Base-by-base conservation (phyloP, 2,888 invertebrate species). In the Idaea dimidiata region DNA sequence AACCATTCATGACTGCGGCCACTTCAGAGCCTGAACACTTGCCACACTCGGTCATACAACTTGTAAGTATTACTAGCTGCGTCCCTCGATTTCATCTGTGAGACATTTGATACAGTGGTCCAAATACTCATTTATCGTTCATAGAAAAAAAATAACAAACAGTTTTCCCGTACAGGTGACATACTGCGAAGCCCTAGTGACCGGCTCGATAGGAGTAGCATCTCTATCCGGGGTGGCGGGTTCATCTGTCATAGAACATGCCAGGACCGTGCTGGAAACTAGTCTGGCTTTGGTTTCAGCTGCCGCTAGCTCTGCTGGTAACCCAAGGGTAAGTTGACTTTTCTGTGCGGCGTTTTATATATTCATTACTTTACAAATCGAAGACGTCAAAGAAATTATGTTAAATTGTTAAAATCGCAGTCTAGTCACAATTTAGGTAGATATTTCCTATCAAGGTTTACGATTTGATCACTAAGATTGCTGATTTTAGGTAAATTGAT, bases 21-120 rank as follows among this genome's bases (percentile, higher is more conserved):
- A 97, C 96, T 80, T 94, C 94, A 63, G 97, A 99, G 88, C 97
- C 99, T 0, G 99, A 99, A 88, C 96, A 97, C 78, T 93, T 99
- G 63, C 99, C 99, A 0, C 98, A 99, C 78, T 93, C 96, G 5
- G 97, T 97, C 17, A 94, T 94, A 62, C 96, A 96, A 75, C 93
- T 96, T 78, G 54, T 54, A 16, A 17, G 54, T 54, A 54, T n/a
- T n/a, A n/a, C n/a, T n/a, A n/a, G n/a, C n/a, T n/a, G 24, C 5
- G 24, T 24, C 3, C 24, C 24, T 3, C 24, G 24, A 24, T 24
- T 24, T 5, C 24, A 24, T 1, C 24, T 24, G n/a, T n/a, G n/a
- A n/a, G n/a, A n/a, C n/a, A n/a, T n/a, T n/a, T 24, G 24, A 24
- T 3, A 24, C 24, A 24, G 5, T 24, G 24, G 5, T 24, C 24